A percentile compares a stretch with the other conserved stretches of the same genome.
Evolutionary conservation across 64 coral and sea anemone species (phyloP).

Genomic region (Porites australiensis): DNA sequence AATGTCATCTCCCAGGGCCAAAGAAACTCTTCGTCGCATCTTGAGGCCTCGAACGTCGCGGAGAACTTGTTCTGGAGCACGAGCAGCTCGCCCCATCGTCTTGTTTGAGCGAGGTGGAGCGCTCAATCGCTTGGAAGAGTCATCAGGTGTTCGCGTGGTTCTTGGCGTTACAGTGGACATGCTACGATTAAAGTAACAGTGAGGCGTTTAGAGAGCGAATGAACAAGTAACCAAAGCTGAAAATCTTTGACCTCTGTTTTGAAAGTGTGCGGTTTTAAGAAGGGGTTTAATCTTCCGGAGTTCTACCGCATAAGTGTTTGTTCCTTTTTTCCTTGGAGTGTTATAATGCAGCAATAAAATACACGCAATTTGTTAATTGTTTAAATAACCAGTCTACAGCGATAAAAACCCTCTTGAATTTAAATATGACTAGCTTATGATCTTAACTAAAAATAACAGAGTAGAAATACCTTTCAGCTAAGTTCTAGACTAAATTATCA

Average conservation of each 20-base stretch:
- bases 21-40: conserved; percentile 71
- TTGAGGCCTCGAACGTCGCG: conserved; percentile 77
- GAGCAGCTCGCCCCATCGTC: conserved; percentile 15
- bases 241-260: background rate
- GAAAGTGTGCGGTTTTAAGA: background rate
- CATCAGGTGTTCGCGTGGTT: conserved; percentile 10
- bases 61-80: conserved; percentile 54
- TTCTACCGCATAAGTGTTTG: too few species aligned
- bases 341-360: background rate
- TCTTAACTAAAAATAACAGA: background rate
- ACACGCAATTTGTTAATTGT: background rate
- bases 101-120: conserved; percentile 56
- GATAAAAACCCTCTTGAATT: background rate
- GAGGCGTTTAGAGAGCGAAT: background rate
- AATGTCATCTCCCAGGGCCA: conserved; percentile 63
- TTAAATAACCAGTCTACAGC: background rate
- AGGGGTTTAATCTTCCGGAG: background rate
- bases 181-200: background rate
- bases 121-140: conserved; percentile 64
- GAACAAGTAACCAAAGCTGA: background rate
- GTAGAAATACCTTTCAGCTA: background rate
- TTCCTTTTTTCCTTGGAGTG: background rate
- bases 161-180: conserved; percentile 42
- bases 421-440: background rate
- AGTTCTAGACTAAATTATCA: background rate